Percentiles rank a stretch among this genome's conserved stretches.
Conservation (phyloP, 2,888 invertebrate genomes). For the Chymomyza fuscimana region DNA sequence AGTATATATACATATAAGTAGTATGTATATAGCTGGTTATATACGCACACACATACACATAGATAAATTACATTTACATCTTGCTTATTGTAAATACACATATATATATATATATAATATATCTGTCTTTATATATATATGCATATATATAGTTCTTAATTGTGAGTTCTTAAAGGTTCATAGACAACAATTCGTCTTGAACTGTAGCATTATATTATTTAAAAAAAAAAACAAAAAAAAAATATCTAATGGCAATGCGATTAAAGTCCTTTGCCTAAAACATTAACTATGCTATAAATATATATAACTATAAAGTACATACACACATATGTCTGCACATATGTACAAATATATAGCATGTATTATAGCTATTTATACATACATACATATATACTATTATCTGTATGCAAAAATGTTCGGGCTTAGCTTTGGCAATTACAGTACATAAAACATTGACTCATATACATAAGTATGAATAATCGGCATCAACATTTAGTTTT, state of each 20-base stretch:
- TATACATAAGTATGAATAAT: not conserved
- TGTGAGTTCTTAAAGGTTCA: not conserved
- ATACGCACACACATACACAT: conserved; percentile 12
- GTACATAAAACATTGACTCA: not conserved
- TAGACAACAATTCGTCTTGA: not conserved
- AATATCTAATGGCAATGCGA: not conserved
- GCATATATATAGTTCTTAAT: not conserved
- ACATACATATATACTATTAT: too few relatives aligned
- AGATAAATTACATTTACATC: conserved; percentile 10
- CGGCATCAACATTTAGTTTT: not conserved
- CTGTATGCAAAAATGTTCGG: not conserved
- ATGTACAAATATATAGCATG: too few relatives aligned
- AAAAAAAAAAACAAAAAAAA: not conserved
- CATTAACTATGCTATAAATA: not conserved
- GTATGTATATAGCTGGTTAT: not conserved
- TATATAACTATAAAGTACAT: not conserved
- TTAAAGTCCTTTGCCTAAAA: not conserved
- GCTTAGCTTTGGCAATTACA: not conserved
- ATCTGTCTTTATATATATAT: not conserved
- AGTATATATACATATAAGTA: conserved; percentile 4
- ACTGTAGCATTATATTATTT: not conserved
- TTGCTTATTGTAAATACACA: not conserved
- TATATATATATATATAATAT: conserved; percentile 5
- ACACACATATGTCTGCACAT: too few relatives aligned
- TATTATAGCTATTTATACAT: too few relatives aligned